A percentile compares a stretch with the other conserved stretches of the same genome.
phyloP scores from a whole-genome alignment of 2,888 invertebrate species.

The Ophraella communa region DNA sequence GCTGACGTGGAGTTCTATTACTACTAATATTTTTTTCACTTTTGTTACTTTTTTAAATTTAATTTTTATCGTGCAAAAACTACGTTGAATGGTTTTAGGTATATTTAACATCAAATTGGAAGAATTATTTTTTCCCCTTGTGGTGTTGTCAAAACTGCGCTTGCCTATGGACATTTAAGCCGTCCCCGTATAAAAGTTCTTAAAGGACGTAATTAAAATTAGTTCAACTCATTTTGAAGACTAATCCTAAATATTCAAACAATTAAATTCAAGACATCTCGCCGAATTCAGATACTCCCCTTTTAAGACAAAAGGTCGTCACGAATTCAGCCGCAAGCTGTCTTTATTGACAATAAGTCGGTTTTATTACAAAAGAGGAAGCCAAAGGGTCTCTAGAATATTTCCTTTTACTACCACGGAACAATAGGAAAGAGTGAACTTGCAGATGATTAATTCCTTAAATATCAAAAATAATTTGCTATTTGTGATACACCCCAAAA shows the following conservation, averaged over 20 bases:
- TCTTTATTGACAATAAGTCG: slow-evolving; percentile 40
- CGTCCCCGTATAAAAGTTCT: not conserved
- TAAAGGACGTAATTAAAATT: slow-evolving; percentile 1
- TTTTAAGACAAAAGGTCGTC: slow-evolving; percentile 35
- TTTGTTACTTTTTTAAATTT: too few species aligned
- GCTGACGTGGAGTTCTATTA: too few species aligned
- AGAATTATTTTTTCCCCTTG: not conserved
- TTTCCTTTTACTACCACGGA: slow-evolving; percentile 12
- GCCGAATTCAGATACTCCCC: slow-evolving; percentile 7
- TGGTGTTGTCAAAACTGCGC: not conserved
- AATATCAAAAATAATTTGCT: slow-evolving; percentile 10
- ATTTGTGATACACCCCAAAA: not conserved
- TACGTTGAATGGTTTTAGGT: too few species aligned
- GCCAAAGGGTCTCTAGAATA: not conserved
- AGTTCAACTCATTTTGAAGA: slow-evolving; percentile 10
- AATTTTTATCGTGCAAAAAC: too few species aligned
- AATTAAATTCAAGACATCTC: slow-evolving; percentile 18
- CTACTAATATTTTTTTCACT: too few species aligned
- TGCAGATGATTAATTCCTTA: slow-evolving; percentile 22
- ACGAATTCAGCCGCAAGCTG: slow-evolving; percentile 26
- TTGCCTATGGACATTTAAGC: not conserved
- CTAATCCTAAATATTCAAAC: slow-evolving; percentile 12
- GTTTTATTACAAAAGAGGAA: slow-evolving; percentile 32
- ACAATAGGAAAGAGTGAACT: slow-evolving; percentile 33
- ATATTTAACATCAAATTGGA: too few species aligned